These are phyloP conservation scores for Planococcus citri DNA, from an alignment of 1,140 invertebrate species.

Conservation along the genomic window DNA sequence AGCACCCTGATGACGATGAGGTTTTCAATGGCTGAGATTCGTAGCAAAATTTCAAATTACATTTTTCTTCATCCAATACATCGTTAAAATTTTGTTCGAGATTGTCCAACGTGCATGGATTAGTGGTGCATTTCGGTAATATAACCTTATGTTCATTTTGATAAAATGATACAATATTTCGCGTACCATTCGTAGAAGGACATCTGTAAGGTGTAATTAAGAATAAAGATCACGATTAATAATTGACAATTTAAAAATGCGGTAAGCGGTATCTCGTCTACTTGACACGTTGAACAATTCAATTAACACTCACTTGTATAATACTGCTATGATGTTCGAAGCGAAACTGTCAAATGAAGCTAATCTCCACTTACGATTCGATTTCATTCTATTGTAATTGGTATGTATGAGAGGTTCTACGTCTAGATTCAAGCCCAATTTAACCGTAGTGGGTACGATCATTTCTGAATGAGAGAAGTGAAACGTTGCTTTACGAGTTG, in stretches of 20 bases:
- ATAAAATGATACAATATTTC: neutral
- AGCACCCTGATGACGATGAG: too few relatives aligned
- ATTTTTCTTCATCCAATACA: neutral
- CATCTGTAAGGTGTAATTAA: too few relatives aligned
- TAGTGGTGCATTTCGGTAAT: neutral
- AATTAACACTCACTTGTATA: constrained; percentile 46
- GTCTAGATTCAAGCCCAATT: constrained; percentile 56
- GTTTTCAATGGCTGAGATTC: too few relatives aligned
- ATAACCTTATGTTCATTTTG: neutral
- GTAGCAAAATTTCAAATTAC: neutral
- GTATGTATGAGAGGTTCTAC: constrained; percentile 44
- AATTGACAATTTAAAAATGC: too few relatives aligned
- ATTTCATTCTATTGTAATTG: constrained; percentile 44
- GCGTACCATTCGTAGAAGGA: too few relatives aligned
- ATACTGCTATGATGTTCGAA: constrained; percentile 59
- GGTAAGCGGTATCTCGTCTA: too few relatives aligned
- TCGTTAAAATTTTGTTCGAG: neutral
- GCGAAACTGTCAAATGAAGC: constrained; percentile 61
- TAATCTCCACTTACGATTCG: constrained; percentile 53
- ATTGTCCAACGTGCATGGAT: neutral
- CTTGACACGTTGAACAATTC: too few relatives aligned
- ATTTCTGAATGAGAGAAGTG: constrained; percentile 61
- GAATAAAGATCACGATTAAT: too few relatives aligned
- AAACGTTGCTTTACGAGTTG: constrained; percentile 32
- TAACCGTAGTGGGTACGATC: constrained; percentile 45